These are phyloP conservation scores for Drosophila borborema DNA, from an alignment of 2,888 invertebrate species.

Conservation along the genomic window DNA sequence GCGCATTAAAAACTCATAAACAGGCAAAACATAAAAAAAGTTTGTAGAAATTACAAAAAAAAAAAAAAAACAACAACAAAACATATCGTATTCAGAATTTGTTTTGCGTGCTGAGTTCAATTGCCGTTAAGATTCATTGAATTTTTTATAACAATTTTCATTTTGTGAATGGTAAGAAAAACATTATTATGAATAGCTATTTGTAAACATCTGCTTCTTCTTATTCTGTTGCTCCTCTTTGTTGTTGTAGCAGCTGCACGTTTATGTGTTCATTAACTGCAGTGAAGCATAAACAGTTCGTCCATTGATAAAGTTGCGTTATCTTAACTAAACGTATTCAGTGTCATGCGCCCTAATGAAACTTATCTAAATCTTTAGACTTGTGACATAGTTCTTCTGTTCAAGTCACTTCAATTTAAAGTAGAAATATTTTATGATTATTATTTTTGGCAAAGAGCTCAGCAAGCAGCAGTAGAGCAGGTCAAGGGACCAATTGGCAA, in stretches of 20 bases:
- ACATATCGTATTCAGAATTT: conserved; percentile 44
- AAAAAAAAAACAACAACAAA: conserved; percentile 33
- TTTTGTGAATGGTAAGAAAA: conserved; percentile 46
- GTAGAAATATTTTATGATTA: conserved; percentile 11
- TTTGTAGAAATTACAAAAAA: conserved; percentile 12
- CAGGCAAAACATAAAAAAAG: conserved; percentile 30
- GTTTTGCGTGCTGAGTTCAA: conserved; percentile 37
- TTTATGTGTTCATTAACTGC: conserved; percentile 1
- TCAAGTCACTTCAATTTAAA: conserved; percentile 4
- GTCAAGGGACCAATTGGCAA: conserved; percentile 32
- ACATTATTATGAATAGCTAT: conserved; percentile 3
- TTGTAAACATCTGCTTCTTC: conserved; percentile 26
- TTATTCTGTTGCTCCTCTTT: neutral
- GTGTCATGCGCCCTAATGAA: conserved; percentile 35
- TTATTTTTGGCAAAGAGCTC: conserved; percentile 7
- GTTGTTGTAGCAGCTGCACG: conserved; percentile 4
- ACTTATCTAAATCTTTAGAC: conserved; percentile 52
- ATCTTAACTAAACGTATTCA: conserved; percentile 42
- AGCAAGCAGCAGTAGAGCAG: conserved; percentile 10
- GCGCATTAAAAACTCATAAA: conserved; percentile 50
- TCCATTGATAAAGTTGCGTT: conserved; percentile 34
- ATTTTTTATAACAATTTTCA: conserved; percentile 1
- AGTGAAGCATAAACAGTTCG: conserved; percentile 4
- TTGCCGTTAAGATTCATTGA: conserved; percentile 26
- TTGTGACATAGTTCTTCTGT: conserved; percentile 3